Evolutionary conservation across 1,140 invertebrate species (phyloP), one percentile per base, ranked within the genome.

Genomic region (Ostrea edulis): DNA sequence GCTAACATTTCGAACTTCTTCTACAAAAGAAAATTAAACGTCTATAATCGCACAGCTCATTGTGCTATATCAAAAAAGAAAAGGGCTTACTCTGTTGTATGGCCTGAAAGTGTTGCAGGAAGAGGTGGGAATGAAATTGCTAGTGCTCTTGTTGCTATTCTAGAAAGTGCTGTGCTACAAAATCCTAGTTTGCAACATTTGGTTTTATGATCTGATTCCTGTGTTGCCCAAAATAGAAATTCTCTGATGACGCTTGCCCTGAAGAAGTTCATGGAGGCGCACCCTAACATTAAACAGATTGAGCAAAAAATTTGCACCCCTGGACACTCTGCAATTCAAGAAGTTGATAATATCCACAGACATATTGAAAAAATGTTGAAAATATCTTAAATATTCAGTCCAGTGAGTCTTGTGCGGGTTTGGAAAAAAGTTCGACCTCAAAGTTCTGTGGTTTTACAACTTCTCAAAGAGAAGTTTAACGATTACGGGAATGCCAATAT

Each of bases 381-480:
- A 8, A 29, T 83, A 17, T 68, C 53, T 51, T 86, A 92, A 53
- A 85, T 91, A 65, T 92, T 81, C 77, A 92, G 91, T 68, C 89
- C 91, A 58, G 52, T 92, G 0, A 84, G 87, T 11, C 68, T 93
- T 51, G 20, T 55, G 17, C 54, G 54, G 17, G 54, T 55, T 12
- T 8, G 2, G 8, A 55, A 55, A 55, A 55, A 55, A 58, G 55
- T 58, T 58, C 55, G 55, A 58, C 54, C 17, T 12, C 9, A 55
- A 55, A 55, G 54, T 17, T 12, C 17, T 11, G 8, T 2, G 8
- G 17, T 55, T 12, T 12, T 12, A 8, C 54, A 55, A 2, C 0
- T 12, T 12, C 9, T 12, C 9, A 55, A 55, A 55, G 17, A 55
- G 17, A 55, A 55, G 14, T 17, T 17, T 20, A 17, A 4, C 14